Conservation (phyloP, 2,888 invertebrate genomes). For the Drosophila sordidapex region DNA sequence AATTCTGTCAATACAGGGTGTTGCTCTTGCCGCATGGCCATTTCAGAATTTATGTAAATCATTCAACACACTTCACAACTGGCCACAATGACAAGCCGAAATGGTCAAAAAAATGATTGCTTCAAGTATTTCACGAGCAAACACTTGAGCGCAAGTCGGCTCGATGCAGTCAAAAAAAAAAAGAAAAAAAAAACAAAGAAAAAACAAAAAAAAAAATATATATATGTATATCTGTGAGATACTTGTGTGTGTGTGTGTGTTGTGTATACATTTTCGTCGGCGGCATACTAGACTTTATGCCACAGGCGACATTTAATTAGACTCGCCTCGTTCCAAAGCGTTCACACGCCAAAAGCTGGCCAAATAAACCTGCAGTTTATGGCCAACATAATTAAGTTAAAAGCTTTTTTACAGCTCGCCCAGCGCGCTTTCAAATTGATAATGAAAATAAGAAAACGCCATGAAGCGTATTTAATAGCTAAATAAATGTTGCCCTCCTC, state of each 20-base stretch:
- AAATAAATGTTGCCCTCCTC: constrained; percentile 63
- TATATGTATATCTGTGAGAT: constrained; percentile 26
- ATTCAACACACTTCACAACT: constrained; percentile 69
- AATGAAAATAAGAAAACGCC: constrained; percentile 73
- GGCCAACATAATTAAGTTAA: constrained; percentile 80
- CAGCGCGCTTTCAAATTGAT: constrained; percentile 70
- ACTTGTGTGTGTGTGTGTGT: constrained; percentile 14
- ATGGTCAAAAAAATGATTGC: constrained; percentile 60
- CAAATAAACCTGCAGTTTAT: constrained; percentile 79
- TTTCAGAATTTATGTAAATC: constrained; percentile 79
- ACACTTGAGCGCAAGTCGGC: constrained; percentile 57
- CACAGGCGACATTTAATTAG: constrained; percentile 77
- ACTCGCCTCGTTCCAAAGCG: constrained; percentile 54
- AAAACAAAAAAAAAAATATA: background rate
- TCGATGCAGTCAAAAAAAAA: constrained; percentile 28
- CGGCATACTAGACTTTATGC: constrained; percentile 46
- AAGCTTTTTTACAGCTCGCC: constrained; percentile 73
- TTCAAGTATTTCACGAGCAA: constrained; percentile 78
- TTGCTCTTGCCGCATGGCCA: constrained; percentile 46
- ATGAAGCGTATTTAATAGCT: constrained; percentile 77
- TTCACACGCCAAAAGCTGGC: constrained; percentile 69
- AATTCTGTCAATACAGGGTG: constrained; percentile 78
- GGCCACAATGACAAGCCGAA: constrained; percentile 75
- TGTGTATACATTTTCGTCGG: constrained; percentile 23
- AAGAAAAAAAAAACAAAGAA: background rate